These are phyloP conservation scores for Ennomos quercinarius DNA, from an alignment of 2,888 invertebrate species.

Conservation along the genomic window DNA sequence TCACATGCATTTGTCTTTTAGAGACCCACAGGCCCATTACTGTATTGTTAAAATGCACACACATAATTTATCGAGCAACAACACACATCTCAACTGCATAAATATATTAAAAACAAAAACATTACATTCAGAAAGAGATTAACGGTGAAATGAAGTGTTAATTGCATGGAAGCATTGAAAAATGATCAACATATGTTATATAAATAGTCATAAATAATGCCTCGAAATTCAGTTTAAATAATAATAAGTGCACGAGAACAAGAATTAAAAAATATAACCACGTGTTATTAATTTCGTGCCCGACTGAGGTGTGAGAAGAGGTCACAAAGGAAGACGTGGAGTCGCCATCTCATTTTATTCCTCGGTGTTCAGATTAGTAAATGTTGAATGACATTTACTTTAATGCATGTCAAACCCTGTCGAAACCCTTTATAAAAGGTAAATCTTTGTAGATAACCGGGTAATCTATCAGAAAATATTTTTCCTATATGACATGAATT, in stretches of 20 bases:
- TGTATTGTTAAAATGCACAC: slow-evolving; percentile 58
- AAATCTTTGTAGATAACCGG: too few relatives aligned
- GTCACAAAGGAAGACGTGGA: slow-evolving; percentile 58
- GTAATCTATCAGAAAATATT: too few relatives aligned
- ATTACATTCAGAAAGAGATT: slow-evolving; percentile 71
- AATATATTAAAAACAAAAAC: slow-evolving; percentile 66
- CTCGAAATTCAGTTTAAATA: slow-evolving; percentile 84
- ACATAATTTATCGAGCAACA: slow-evolving; percentile 57
- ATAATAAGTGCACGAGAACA: slow-evolving; percentile 83
- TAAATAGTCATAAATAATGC: slow-evolving; percentile 84
- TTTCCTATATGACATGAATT: too few relatives aligned
- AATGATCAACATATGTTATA: slow-evolving; percentile 85
- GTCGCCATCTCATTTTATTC: slow-evolving; percentile 35
- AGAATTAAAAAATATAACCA: slow-evolving; percentile 79
- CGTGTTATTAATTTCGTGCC: slow-evolving; percentile 83
- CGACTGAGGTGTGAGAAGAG: slow-evolving; percentile 81
- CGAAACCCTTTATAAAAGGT: too few relatives aligned
- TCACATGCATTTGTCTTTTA: slow-evolving; percentile 42
- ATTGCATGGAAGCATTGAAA: slow-evolving; percentile 84
- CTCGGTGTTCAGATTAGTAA: too few relatives aligned
- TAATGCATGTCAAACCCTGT: too few relatives aligned
- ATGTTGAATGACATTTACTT: too few relatives aligned
- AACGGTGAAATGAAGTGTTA: slow-evolving; percentile 84
- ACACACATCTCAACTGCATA: slow-evolving; percentile 55
- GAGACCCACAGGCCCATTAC: slow-evolving; percentile 48